Conservation (phyloP, 2,888 invertebrate species). For the Sabellastarte sp. region DNA sequence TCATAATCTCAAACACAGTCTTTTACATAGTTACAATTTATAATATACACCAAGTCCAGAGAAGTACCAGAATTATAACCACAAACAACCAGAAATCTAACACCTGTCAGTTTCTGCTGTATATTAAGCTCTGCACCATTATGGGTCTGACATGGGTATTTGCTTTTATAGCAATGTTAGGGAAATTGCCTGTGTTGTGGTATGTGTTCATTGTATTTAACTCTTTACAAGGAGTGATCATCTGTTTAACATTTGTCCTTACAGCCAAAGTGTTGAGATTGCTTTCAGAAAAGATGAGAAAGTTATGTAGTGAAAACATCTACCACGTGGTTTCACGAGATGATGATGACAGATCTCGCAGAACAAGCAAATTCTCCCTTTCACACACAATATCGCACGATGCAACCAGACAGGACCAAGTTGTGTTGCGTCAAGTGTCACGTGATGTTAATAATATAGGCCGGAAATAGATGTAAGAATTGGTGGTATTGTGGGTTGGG, state of each 20-base stretch:
- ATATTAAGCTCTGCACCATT: conserved; percentile 8
- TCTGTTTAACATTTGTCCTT: conserved; percentile 6
- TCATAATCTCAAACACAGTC: background rate
- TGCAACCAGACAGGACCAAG: background rate
- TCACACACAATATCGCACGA: background rate
- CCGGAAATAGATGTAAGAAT: no score
- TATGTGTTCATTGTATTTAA: conserved; percentile 11
- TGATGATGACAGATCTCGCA: background rate
- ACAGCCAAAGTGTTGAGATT: conserved; percentile 4
- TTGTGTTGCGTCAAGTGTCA: no score
- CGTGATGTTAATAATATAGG: no score
- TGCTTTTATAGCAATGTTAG: conserved; percentile 6
- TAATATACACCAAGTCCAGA: conserved; percentile 1
- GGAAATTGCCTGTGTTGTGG: conserved; percentile 6
- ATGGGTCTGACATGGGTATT: conserved; percentile 15
- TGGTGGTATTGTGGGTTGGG: no score
- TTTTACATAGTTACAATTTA: conserved; percentile 1
- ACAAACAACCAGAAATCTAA: background rate
- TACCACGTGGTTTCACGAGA: background rate
- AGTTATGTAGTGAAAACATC: background rate
- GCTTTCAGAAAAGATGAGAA: conserved; percentile 1
- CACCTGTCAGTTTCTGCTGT: background rate
- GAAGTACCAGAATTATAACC: background rate
- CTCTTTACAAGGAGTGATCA: conserved; percentile 9
- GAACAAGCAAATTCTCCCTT: background rate